Evolutionary conservation across 2,888 invertebrate species (phyloP).

Genomic region (Drosophila lacicola): DNA sequence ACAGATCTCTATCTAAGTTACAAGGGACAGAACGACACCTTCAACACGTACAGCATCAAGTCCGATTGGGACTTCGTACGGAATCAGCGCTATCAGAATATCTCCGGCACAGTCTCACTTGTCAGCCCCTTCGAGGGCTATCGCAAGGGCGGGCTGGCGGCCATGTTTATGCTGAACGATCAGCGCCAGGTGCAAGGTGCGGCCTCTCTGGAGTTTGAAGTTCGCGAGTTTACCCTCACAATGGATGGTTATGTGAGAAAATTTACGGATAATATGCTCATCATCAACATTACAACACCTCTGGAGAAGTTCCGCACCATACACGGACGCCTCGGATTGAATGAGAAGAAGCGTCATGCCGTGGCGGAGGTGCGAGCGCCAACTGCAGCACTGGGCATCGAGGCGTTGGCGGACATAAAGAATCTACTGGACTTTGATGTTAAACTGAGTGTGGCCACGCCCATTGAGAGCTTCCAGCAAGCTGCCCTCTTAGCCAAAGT

Average conservation of each 20-base stretch:
- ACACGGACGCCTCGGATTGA: slow-evolving; percentile 90
- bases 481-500: slow-evolving; percentile 89
- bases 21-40: slow-evolving; percentile 77
- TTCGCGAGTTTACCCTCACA: slow-evolving; percentile 88
- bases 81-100: slow-evolving; percentile 87
- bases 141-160: slow-evolving; percentile 88
- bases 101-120: slow-evolving; percentile 87
- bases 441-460: slow-evolving; percentile 90
- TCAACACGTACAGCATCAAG: slow-evolving; percentile 88
- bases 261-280: slow-evolving; percentile 91
- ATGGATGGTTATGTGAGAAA: slow-evolving; percentile 90
- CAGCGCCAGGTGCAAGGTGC: slow-evolving; percentile 89
- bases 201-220: slow-evolving; percentile 90
- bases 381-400: slow-evolving; percentile 89
- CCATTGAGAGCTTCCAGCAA: slow-evolving; percentile 89
- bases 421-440: slow-evolving; percentile 90
- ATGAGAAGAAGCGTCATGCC: slow-evolving; percentile 89
- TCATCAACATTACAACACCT: slow-evolving; percentile 91
- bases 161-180: slow-evolving; percentile 88
- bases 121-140: slow-evolving; percentile 90
- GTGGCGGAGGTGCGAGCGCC: slow-evolving; percentile 91
- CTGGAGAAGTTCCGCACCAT: slow-evolving; percentile 88
- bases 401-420: slow-evolving; percentile 88
- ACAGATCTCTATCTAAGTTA: slow-evolving; percentile 86
- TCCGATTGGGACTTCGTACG: slow-evolving; percentile 89